A percentile compares a stretch with the other conserved stretches of the same genome.
Evolutionary conservation across 1,140 invertebrate genomes (phyloP).

Genomic region (Telenomus remus): DNA sequence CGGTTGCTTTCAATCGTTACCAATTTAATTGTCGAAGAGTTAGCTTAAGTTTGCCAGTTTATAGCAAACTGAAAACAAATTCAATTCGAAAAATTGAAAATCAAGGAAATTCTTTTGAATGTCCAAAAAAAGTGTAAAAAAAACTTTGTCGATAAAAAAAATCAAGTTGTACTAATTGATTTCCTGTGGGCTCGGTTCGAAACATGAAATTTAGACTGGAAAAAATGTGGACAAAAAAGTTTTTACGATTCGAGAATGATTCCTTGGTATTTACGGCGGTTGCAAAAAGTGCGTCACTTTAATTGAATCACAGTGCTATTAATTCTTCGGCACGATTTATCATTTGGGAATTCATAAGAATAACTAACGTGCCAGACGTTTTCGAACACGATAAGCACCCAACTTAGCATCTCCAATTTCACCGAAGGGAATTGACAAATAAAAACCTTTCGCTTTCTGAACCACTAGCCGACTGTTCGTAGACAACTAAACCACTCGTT

Average conservation of each 20-base stretch:
- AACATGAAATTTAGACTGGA: too few relatives aligned
- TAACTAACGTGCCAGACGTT: constrained; percentile 16
- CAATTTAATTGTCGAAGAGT: constrained; percentile 22
- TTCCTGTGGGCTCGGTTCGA: too few relatives aligned
- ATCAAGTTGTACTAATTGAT: too few relatives aligned
- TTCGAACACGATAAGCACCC: constrained; percentile 18
- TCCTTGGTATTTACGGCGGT: not conserved
- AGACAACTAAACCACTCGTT: too few relatives aligned
- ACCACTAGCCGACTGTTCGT: too few relatives aligned
- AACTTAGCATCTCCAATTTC: constrained; percentile 40
- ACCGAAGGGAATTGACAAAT: constrained; percentile 20
- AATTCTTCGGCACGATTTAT: constrained; percentile 26
- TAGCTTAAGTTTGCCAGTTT: not conserved
- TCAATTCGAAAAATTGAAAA: too few relatives aligned
- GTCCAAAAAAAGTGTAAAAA: too few relatives aligned
- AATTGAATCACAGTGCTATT: constrained; percentile 36
- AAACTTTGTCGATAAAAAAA: too few relatives aligned
- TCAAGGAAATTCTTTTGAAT: too few relatives aligned
- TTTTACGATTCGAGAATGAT: too few relatives aligned
- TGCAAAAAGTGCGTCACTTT: constrained; percentile 7
- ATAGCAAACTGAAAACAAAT: too few relatives aligned
- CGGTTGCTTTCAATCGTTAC: constrained; percentile 46
- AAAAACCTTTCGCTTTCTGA: constrained; percentile 8
- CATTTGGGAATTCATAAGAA: constrained; percentile 41
- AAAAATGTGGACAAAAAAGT: too few relatives aligned